A percentile compares a stretch with the other conserved stretches of the same genome.
Evolutionary conservation across 2,888 invertebrate genomes (phyloP).

Genomic region (Mesorhabditis sp.): DNA sequence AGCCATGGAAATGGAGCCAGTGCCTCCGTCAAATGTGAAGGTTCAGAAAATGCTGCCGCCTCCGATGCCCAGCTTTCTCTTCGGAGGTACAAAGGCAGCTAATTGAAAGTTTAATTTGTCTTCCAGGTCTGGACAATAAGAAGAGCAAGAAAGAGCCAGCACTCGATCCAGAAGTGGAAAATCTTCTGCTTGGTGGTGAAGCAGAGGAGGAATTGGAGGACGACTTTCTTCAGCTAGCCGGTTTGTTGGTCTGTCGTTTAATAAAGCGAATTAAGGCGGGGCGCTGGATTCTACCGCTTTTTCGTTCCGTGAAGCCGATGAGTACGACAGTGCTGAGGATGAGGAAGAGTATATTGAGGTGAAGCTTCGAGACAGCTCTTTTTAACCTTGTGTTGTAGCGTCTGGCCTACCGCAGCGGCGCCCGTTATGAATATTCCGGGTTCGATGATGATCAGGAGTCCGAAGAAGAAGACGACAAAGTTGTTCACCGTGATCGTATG

Average conservation of each 20-base stretch:
- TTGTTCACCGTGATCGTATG: constrained; percentile 11
- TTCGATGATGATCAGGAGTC: constrained; percentile 30
- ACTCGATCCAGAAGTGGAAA: constrained; percentile 23
- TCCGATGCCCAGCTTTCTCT: too few species aligned
- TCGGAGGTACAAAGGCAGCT: too few species aligned
- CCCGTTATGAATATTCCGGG: constrained; percentile 13
- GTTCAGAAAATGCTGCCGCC: too few species aligned
- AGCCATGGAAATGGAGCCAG: too few species aligned
- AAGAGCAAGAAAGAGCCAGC: neutral
- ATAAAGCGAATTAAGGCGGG: constrained; percentile 28
- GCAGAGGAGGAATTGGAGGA: constrained; percentile 83
- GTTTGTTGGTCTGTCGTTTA: constrained; percentile 59
- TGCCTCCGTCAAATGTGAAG: too few species aligned
- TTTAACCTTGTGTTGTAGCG: constrained; percentile 7
- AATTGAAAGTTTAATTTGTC: too few species aligned
- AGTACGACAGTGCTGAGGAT: constrained; percentile 17
- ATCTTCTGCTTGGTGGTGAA: constrained; percentile 59
- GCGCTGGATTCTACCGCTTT: constrained; percentile 3
- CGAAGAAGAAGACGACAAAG: constrained; percentile 33
- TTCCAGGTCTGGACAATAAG: neutral
- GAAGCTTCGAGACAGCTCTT: constrained; percentile 10
- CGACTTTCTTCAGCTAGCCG: constrained; percentile 81
- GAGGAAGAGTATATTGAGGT: constrained; percentile 23
- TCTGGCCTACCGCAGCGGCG: neutral
- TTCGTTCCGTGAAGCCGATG: constrained; percentile 12